Evolutionary conservation across 2,113 vertebrate species (phyloP), one percentile per base, ranked within the genome.

Genomic region (Pseudopipra pipra): DNA sequence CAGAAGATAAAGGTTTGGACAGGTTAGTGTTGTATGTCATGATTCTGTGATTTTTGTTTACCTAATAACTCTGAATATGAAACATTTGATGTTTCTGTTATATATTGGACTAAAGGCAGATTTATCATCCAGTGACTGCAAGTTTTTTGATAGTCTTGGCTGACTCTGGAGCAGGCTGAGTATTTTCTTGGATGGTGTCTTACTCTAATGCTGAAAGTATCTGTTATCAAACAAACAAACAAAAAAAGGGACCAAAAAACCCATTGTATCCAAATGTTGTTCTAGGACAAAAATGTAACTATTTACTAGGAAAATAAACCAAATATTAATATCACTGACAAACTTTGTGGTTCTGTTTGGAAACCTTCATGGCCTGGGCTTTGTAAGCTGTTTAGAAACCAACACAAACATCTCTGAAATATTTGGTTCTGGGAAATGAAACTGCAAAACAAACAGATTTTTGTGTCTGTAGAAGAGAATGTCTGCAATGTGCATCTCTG

Each of bases 121-220:
- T 96, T 68, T 96, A 84, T 76, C 27, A 52, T 87, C 20, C 63
- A 30, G 24, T 55, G 8, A 85, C 85, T 94, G 76, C 84, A 63
- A 41, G 51, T 96, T 56, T 95, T 97, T 96, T 91, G 87, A 88
- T 95, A 79, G 89, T 92, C 87, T 76, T 95, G 90, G 87, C 89
- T 93, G 87, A 62, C 97, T 96, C 95, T 93, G 79, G 74, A 93
- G 80, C 66, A 94, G 80, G 67, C 76, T 89, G 78, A 79, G 54
- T 96, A 44, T 97, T 97, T 97, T 97, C 87, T 96, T 96, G 88
- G 94, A 47, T 72, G 81, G 52, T 63, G 22, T 80, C 20, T 47
- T 96, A 76, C 90, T 97, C 91, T 97, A 79, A 94, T 94, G 54
- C 79, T 93, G 91, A 91, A 97, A 97, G 65, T 91, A 72, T 95